Evolutionary conservation across 1,140 invertebrate species (phyloP), one percentile per base, ranked within the genome.

Genomic region (Calliopsis andreniformis): DNA sequence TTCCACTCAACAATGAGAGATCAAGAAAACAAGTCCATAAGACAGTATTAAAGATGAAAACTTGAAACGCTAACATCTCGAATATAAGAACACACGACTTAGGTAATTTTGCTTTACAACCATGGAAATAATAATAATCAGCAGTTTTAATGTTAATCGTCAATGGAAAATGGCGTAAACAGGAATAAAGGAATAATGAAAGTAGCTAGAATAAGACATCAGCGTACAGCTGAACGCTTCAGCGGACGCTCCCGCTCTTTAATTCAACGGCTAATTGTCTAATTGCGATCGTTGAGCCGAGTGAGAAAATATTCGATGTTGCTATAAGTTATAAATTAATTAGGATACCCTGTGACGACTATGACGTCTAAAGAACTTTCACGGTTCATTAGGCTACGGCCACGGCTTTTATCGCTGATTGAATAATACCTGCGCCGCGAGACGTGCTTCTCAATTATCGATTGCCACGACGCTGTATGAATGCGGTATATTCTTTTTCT

Each of bases 381-480:
- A 8, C 8, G 12, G 32, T 42, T 23, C 14, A 12, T 42, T 51
- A 47, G 7, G n/a, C 8, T 0, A n/a, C n/a, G n/a, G n/a, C 23
- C 18, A 20, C 18, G n/a, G n/a, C 18, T 14, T 39, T 67, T 20
- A 23, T 53, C n/a, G 23, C 6, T 42, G 10, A 63, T 20, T 53
- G 35, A 53, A 42, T 42, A 63, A 53, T 53, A 62, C 5, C 8
- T 14, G 5, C 18, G 6, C 20, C 23, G 42, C 18, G 6, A 39
- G 43, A 35, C 32, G 30, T 51, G 16, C 25, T 32, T 25, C 35
- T 63, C 49, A 63, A 63, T 63, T 53, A 63, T 62, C 2, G 45
- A 62, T 63, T 23, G 25, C 14, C 14, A 35, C 56, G 23, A 51
- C 25, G 5, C 30, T 4, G 3, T 12, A 3, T 14, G 18, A 12